Evolutionary conservation across 1,140 invertebrate genomes (phyloP).

Genomic region (Drosophila ohnishii): DNA sequence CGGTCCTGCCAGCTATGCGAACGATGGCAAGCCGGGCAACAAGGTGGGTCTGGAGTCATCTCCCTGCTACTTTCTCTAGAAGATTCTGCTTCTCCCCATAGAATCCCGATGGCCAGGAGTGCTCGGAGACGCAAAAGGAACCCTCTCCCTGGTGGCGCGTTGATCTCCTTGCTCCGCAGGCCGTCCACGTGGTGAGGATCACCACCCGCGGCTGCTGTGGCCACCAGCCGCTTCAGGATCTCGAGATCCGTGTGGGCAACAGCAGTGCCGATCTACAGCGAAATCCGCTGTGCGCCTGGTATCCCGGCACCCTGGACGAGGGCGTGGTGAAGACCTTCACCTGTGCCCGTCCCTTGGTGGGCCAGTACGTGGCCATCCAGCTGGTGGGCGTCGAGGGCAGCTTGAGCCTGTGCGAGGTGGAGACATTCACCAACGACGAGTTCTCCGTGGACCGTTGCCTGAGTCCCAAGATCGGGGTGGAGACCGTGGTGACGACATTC

Average conservation of each 20-base stretch:
- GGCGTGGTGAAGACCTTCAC: constrained; percentile 94
- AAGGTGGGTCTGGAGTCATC: constrained; percentile 34
- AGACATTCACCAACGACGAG: constrained; percentile 95
- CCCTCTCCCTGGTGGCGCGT: constrained; percentile 96
- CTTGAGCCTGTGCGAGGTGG: constrained; percentile 94
- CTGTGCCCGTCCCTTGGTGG: constrained; percentile 92
- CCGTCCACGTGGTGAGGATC: constrained; percentile 92
- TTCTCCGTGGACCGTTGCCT: constrained; percentile 92
- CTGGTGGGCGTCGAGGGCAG: constrained; percentile 95
- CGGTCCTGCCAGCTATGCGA: constrained; percentile 91
- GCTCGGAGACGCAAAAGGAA: constrained; percentile 94
- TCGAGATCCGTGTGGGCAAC: constrained; percentile 96
- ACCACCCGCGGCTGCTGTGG: constrained; percentile 94
- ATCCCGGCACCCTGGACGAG: constrained; percentile 95
- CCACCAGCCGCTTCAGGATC: constrained; percentile 94
- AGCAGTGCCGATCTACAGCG: constrained; percentile 92
- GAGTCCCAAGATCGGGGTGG: constrained; percentile 87
- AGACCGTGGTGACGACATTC: constrained; percentile 90
- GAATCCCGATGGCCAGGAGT: constrained; percentile 93
- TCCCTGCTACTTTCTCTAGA: neutral
- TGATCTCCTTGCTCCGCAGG: constrained; percentile 91
- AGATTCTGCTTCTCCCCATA: constrained; percentile 60
- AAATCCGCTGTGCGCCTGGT: constrained; percentile 96
- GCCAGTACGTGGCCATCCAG: constrained; percentile 94
- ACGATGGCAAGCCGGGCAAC: constrained; percentile 90